Evolutionary conservation across 2,113 vertebrate genomes (phyloP).

Genomic region (Podarcis muralis): DNA sequence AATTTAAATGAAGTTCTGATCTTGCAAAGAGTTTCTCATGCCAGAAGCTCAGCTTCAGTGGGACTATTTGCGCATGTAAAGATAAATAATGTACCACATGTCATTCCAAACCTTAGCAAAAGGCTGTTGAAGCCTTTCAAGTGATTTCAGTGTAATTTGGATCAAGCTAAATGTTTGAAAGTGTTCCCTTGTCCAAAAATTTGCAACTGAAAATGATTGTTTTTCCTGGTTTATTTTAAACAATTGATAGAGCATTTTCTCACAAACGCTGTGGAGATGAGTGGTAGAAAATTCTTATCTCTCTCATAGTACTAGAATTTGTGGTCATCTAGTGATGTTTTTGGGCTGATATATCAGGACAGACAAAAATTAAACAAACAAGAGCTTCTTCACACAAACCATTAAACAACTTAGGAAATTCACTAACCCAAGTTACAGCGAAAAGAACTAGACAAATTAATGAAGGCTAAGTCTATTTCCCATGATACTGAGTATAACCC

Average conservation of each 20-base stretch:
- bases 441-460: neutral
- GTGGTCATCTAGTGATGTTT: neutral
- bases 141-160: neutral
- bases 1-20: neutral
- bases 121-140: neutral
- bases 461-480: neutral
- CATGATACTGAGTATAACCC: neutral
- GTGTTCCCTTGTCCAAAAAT: accelerated
- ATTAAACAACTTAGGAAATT: neutral
- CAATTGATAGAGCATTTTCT: neutral
- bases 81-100: neutral
- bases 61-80: neutral
- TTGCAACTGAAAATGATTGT: neutral
- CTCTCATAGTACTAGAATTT: neutral
- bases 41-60: neutral
- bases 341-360: neutral
- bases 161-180: neutral
- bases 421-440: neutral
- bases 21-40: accelerated
- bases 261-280: neutral
- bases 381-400: neutral
- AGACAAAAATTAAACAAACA: neutral
- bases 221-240: neutral
- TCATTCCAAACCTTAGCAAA: neutral
- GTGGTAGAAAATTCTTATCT: neutral